Evolutionary conservation across 2,113 vertebrate genomes (phyloP).

Genomic region (Limnothrissa miodon): DNA sequence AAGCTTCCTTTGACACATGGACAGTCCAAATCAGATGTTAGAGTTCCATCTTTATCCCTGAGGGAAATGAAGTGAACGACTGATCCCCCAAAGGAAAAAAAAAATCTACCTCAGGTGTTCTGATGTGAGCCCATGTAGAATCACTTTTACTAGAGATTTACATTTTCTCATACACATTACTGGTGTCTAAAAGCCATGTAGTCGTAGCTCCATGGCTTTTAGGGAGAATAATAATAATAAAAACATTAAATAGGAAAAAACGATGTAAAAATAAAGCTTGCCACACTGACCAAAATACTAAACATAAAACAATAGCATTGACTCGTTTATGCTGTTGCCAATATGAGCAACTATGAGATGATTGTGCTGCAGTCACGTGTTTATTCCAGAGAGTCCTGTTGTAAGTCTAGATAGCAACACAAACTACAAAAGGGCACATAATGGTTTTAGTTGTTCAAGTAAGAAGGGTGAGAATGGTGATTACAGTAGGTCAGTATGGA

Average conservation of each 20-base stretch:
- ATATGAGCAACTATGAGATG: no score
- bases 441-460: not conserved
- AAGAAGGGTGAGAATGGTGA: not conserved
- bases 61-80: constrained; percentile 33
- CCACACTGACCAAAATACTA: not conserved
- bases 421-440: not conserved
- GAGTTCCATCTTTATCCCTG: not conserved
- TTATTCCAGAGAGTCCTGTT: not conserved
- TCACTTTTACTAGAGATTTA: not conserved
- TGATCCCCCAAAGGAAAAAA: constrained; percentile 53
- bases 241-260: not conserved
- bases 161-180: not conserved
- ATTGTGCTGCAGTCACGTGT: not conserved
- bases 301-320: not conserved
- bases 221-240: not conserved
- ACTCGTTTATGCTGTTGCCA: no score
- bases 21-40: not conserved
- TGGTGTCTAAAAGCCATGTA: not conserved
- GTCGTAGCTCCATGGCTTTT: not conserved
- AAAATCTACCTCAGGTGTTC: constrained; percentile 66
- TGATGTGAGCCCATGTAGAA: constrained; percentile 39
- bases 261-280: not conserved
- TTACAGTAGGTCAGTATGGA: not conserved
- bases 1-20: not conserved
- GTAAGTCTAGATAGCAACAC: not conserved